Conservation (phyloP, 2,888 invertebrate species). For the Chirona hameri region DNA sequence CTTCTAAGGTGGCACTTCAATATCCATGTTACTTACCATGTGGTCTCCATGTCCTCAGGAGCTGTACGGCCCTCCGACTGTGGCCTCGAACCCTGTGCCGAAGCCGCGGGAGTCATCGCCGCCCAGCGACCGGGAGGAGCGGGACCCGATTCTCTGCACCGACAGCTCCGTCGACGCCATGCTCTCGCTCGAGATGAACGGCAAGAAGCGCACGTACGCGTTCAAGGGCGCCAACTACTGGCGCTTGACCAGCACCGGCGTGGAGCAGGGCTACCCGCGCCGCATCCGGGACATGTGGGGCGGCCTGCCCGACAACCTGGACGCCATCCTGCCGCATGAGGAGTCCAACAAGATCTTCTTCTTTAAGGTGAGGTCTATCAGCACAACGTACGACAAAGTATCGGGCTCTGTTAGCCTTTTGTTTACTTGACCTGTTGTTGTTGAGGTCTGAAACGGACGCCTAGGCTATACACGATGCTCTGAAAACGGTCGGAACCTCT, state of each 20-base stretch:
- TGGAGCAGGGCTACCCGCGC: conserved; percentile 82
- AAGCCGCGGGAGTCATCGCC: background rate
- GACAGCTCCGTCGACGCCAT: conserved; percentile 65
- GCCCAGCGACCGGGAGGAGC: background rate
- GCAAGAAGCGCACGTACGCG: conserved; percentile 80
- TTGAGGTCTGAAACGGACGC: too few species aligned
- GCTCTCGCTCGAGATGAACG: conserved; percentile 66
- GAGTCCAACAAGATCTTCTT: conserved; percentile 92
- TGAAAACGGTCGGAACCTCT: too few species aligned
- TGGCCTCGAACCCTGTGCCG: too few species aligned
- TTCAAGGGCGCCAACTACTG: conserved; percentile 88
- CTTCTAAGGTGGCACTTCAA: too few species aligned
- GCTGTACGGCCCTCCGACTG: conserved; percentile 32
- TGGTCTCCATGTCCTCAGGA: conserved; percentile 1
- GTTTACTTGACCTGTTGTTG: too few species aligned
- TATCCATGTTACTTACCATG: too few species aligned
- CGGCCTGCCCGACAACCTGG: conserved; percentile 65
- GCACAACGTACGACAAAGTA: too few species aligned
- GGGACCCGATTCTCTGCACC: conserved; percentile 58
- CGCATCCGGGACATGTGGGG: conserved; percentile 72
- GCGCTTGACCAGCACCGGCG: conserved; percentile 75
- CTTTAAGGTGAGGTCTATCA: conserved; percentile 67
- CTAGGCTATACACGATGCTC: too few species aligned
- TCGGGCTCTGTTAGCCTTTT: too few species aligned
- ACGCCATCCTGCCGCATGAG: conserved; percentile 91